Evolutionary conservation across 1,140 invertebrate species (phyloP).

Genomic region (Coelopa frigida): DNA sequence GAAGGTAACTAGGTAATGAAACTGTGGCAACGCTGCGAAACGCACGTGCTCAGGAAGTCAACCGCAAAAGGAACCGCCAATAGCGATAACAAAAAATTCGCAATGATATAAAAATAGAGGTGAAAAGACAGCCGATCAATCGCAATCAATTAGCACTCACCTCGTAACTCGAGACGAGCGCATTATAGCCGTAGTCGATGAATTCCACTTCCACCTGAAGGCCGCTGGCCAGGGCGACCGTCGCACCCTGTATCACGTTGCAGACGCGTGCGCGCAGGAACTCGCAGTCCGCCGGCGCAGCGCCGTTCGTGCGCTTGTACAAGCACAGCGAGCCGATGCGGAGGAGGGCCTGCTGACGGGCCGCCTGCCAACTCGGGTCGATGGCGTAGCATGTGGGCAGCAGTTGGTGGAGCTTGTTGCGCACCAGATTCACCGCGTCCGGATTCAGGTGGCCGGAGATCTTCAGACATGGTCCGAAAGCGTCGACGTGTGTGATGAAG

Average conservation of each 20-base stretch:
- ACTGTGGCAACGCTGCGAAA: no score
- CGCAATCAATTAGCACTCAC: slow-evolving; percentile 19
- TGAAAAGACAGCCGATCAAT: not conserved
- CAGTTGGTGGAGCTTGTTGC: slow-evolving; percentile 28
- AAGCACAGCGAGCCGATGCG: slow-evolving; percentile 28
- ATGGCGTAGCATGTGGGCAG: slow-evolving; percentile 32
- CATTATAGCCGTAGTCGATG: slow-evolving; percentile 61
- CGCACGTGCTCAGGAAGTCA: no score
- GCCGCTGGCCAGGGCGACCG: not conserved
- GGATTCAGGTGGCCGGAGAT: slow-evolving; percentile 56
- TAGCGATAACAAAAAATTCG: no score
- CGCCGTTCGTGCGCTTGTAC: slow-evolving; percentile 24
- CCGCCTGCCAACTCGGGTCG: slow-evolving; percentile 28
- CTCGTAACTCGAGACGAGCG: slow-evolving; percentile 28
- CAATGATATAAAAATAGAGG: no score
- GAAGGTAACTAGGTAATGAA: no score
- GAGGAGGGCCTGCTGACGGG: slow-evolving; percentile 30
- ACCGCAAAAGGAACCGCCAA: no score
- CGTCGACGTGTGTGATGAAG: slow-evolving; percentile 16
- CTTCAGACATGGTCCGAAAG: slow-evolving; percentile 13
- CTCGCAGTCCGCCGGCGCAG: slow-evolving; percentile 31
- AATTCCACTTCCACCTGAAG: slow-evolving; percentile 53
- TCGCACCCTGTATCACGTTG: slow-evolving; percentile 16
- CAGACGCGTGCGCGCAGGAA: slow-evolving; percentile 30
- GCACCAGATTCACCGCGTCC: slow-evolving; percentile 27